Evolutionary conservation across 30 jellyfish, hydroid and myxozoan genomes (phyloP).

Genomic region (Clytia hemisphaerica): DNA sequence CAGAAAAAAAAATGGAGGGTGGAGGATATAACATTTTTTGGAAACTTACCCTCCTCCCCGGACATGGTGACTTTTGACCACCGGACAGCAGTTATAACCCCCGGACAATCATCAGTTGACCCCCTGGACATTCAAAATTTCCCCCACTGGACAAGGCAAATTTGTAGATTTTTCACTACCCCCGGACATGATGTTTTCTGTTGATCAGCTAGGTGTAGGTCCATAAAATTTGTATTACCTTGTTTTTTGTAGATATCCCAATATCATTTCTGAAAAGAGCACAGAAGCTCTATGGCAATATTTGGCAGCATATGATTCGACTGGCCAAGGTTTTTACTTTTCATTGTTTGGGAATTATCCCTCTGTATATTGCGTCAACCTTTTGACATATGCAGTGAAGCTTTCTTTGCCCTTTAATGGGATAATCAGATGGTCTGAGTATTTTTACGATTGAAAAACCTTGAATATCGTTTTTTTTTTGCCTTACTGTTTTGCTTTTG

Average conservation of each 20-base stretch:
- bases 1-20: no score
- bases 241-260: slow-evolving; percentile 57
- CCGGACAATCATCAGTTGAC: no score
- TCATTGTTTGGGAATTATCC: background rate
- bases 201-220: no score
- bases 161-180: no score
- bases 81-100: no score
- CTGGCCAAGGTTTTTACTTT: slow-evolving; percentile 37
- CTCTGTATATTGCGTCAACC: background rate
- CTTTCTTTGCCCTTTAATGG: background rate
- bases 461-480: background rate
- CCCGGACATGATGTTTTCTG: no score
- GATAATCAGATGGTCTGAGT: background rate
- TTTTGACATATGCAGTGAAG: background rate
- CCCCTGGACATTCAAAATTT: no score
- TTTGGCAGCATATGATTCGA: slow-evolving; percentile 34
- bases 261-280: slow-evolving; percentile 52
- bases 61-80: no score
- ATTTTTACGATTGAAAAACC: background rate
- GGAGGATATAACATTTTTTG: no score
- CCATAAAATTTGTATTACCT: background rate
- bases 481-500: no score
- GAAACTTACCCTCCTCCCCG: no score
- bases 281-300: slow-evolving; percentile 19
- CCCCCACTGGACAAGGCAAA: no score